Base-by-base conservation (phyloP, 2,113 vertebrate genomes). In the Hemicordylus capensis region DNA sequence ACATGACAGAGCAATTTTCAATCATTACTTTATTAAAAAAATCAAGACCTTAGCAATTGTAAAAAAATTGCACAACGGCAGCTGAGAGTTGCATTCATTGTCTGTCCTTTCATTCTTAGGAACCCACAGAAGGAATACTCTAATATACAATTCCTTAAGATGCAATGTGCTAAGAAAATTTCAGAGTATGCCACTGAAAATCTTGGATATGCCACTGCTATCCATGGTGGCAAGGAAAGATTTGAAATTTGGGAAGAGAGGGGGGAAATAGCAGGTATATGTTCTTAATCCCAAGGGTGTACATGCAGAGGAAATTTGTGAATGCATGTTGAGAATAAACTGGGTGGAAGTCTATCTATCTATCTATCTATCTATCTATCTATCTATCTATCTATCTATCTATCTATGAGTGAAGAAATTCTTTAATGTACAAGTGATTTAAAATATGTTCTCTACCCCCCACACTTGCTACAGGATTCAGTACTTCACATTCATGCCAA, bases 161-260 rank as follows among this genome's bases (percentile, higher is more conserved):
- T 24, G 1, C 39, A 48, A 87, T 34, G 8, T 61, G 28, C 39
- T 89, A n/a, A n/a, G 89, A 88, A 39, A 26, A 26, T 20, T 69
- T 39, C 6, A 9, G 2, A 19, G 17, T 39, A 28, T 72, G 8
- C 58, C 58, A 59, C 22, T 59, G 26, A 59, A 59, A 59, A 24
- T 90, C 28, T 85, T n/a, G n/a, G n/a, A n/a, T n/a, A n/a, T 89
- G 63, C 87, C 80, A 80, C 76, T 90, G 42, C 72, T 89, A 34
- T 80, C 69, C 8, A 85, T 86, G 89, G 67, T 72, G 69, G 39
- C 19, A 63, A 85, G 54, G 64, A 83, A 90, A 85, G 76, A 79
- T 89, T 14, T 34, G 28, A 46, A 69, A 56, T 78, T 87, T 48
- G 76, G 87, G 69, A 92, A 44, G 10, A 39, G 69, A 26, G 22